phyloP scores from a whole-genome alignment of 2,888 invertebrate genomes.

The Athalia rosae region DNA sequence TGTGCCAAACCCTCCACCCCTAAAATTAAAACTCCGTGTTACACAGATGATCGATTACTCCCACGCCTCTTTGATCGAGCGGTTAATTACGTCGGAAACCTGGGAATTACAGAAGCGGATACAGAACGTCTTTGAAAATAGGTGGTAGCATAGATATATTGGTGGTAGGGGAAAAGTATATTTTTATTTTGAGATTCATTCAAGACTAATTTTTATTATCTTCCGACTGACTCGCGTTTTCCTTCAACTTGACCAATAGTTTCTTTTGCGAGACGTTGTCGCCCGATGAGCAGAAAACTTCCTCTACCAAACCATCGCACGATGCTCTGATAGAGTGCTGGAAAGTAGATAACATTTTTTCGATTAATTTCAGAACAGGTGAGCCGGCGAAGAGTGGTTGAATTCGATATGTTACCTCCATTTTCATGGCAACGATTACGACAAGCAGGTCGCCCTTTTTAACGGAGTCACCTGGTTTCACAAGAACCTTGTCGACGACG shows the following conservation, averaged over 20 bases:
- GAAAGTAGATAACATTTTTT: slow-evolving; percentile 54
- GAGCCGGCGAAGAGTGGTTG: no score
- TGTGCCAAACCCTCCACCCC: neutral
- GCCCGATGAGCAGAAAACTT: slow-evolving; percentile 83
- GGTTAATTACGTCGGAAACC: slow-evolving; percentile 25
- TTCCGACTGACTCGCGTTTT: neutral
- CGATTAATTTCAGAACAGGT: neutral
- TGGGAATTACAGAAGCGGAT: no score
- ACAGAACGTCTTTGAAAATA: no score
- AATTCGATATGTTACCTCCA: slow-evolving; percentile 84
- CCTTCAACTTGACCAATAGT: slow-evolving; percentile 67
- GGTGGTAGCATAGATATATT: no score
- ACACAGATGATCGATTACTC: slow-evolving; percentile 30
- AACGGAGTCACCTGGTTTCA: slow-evolving; percentile 87
- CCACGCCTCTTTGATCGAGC: neutral
- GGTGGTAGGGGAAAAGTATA: no score
- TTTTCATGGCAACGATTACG: slow-evolving; percentile 99
- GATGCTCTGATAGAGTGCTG: slow-evolving; percentile 91
- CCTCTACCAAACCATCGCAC: slow-evolving; percentile 84
- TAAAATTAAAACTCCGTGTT: neutral
- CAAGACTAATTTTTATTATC: no score
- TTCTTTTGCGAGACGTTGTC: slow-evolving; percentile 88
- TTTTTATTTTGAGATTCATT: no score
- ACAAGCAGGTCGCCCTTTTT: slow-evolving; percentile 92
- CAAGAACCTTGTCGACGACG: slow-evolving; percentile 91